Evolutionary conservation across 1,140 invertebrate species (phyloP).

Genomic region (Drosophila kurseongensis): DNA sequence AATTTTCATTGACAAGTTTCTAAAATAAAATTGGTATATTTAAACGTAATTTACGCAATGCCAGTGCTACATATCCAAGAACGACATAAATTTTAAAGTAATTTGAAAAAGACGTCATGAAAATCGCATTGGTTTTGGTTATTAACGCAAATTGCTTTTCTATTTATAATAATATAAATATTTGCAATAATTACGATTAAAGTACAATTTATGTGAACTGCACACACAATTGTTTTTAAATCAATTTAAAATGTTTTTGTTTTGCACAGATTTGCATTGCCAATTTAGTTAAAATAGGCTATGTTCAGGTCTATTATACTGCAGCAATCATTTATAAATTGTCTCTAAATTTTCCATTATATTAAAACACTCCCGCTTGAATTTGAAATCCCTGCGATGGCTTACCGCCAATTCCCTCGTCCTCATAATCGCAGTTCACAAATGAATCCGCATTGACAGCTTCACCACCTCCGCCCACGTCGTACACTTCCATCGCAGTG

Average conservation of each 20-base stretch:
- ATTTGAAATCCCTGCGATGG: constrained; percentile 10
- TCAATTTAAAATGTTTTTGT: background rate
- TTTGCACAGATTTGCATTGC: background rate
- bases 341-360: background rate
- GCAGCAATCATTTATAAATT: constrained; percentile 1
- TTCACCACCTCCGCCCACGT: constrained; percentile 6
- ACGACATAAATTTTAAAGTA: too few relatives aligned
- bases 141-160: background rate
- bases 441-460: constrained; percentile 21
- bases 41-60: too few relatives aligned
- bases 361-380: background rate
- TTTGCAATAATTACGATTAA: too few relatives aligned
- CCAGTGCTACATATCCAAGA: too few relatives aligned
- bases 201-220: too few relatives aligned
- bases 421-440: constrained; percentile 49
- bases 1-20: constrained; percentile 13
- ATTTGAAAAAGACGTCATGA: too few relatives aligned
- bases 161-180: too few relatives aligned
- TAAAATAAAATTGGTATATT: background rate
- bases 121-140: background rate
- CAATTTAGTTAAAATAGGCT: background rate
- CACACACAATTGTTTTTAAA: too few relatives aligned
- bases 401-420: constrained; percentile 76
- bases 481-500: constrained; percentile 39
- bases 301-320: background rate